These are phyloP conservation scores for Drosophila funebris DNA, from an alignment of 1,140 invertebrate genomes.

Conservation along the genomic window DNA sequence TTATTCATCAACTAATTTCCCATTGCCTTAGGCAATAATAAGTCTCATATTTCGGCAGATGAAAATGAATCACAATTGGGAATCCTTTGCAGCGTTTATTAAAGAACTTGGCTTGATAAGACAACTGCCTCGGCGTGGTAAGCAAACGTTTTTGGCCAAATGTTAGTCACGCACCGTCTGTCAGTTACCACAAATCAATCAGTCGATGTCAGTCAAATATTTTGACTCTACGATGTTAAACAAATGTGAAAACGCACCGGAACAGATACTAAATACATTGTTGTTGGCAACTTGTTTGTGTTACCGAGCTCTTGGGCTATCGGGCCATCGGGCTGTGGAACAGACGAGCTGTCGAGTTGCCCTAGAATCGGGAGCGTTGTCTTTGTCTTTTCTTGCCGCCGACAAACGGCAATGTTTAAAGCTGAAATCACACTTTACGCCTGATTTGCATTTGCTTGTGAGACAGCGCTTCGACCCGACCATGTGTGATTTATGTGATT, in stretches of 20 bases:
- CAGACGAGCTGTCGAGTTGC: slow-evolving; percentile 6
- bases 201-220: slow-evolving; percentile 49
- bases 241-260: slow-evolving; percentile 46
- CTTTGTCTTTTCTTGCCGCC: slow-evolving; percentile 53
- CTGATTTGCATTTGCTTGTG: slow-evolving; percentile 74
- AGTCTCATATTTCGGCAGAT: no score
- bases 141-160: neutral
- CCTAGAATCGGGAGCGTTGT: slow-evolving; percentile 49
- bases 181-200: slow-evolving; percentile 22
- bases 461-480: neutral
- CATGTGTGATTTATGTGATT: slow-evolving; percentile 47
- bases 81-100: neutral
- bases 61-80: no score
- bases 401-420: slow-evolving; percentile 29
- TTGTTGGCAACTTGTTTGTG: neutral
- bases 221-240: slow-evolving; percentile 58
- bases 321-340: neutral
- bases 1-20: no score
- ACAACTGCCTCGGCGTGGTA: neutral
- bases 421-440: slow-evolving; percentile 73
- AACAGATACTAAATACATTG: slow-evolving; percentile 50
- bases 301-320: neutral
- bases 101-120: neutral
- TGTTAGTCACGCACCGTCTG: slow-evolving; percentile 33
- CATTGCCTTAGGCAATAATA: no score